Evolutionary conservation across 2,113 vertebrate species (phyloP), one percentile per base, ranked within the genome.

Genomic region (Cebidichthys violaceus): DNA sequence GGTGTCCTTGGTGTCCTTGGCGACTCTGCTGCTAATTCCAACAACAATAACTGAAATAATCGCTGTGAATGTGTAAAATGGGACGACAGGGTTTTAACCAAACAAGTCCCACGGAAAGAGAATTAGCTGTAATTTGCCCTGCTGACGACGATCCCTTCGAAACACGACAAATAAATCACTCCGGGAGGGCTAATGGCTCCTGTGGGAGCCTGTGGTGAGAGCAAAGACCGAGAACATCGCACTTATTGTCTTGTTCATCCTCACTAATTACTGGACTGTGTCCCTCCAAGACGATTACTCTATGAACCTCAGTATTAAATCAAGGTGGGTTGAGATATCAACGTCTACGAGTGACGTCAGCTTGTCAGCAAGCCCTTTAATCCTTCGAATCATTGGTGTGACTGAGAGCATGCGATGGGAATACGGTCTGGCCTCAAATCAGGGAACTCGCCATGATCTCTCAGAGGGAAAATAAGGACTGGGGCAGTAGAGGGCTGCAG

Each of bases 81-180:
- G 70, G 20, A 78, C 57, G 52, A 39, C 47, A 6, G 35, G 43
- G 68, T 73, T 79, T 85, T 62, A 4, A 71, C 47, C 55, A 81
- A 76, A 79, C 70, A 86, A 83, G 59, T 60, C 66, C 33, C 41
- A 54, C 54, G 54, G 50, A 52, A 73, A 61, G 66, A 71, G 71
- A 92, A 93, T 92, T 89, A 87, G 29, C 52, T 87, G 74, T 87
- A 89, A 92, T 89, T 93, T 90, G 77, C 71, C 76, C 52, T 39
- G 79, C 82, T 74, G 78, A n/a, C 79, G 68, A 82, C 79, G 69
- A 84, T 82, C 70, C 72, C 67, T 82, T 31, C 17, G 33, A 79
- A 84, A 55, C 79, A 79, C 37, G 14, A 61, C 71, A 84, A 85
- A 90, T 91, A 86, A 86, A 91, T 89, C 81, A 86, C 77, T 86